A percentile compares a stretch with the other conserved stretches of the same genome.
phyloP scores from a whole-genome alignment of 2,888 invertebrate genomes.

The Acleris emargana region DNA sequence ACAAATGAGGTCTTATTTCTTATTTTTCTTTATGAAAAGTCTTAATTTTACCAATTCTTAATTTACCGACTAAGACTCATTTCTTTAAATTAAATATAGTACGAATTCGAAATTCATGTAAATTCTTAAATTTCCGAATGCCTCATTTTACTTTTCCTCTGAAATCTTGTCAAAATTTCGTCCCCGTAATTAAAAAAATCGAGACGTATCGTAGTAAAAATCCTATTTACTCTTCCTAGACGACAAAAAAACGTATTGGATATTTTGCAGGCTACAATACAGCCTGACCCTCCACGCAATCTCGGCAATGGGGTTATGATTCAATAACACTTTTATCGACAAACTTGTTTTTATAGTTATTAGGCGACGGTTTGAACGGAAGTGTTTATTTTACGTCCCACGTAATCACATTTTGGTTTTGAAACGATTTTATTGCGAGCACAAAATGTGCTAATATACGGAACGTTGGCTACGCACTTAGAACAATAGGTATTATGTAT shows the following conservation, averaged over 20 bases:
- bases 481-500: no score
- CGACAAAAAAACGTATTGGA: slow-evolving; percentile 19
- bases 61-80: no score
- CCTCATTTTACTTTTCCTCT: no score
- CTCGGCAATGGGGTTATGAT: slow-evolving; percentile 30
- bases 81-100: no score
- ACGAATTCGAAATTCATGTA: no score
- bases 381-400: slow-evolving; percentile 4
- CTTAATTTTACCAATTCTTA: no score
- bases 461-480: no score
- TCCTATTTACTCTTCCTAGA: not conserved
- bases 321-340: slow-evolving; percentile 28
- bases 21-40: no score
- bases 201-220: not conserved
- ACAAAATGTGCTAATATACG: no score
- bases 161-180: no score
- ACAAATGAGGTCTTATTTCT: no score
- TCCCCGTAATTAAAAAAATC: not conserved
- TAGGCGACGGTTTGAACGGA: slow-evolving; percentile 5
- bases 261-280: slow-evolving; percentile 21
- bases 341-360: slow-evolving; percentile 28
- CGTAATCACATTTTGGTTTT: not conserved
- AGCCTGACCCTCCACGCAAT: slow-evolving; percentile 21
- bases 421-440: slow-evolving; percentile 1
- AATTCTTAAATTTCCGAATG: no score